phyloP scores from a whole-genome alignment of 1,140 invertebrate genomes.

The Gryllus bimaculatus region DNA sequence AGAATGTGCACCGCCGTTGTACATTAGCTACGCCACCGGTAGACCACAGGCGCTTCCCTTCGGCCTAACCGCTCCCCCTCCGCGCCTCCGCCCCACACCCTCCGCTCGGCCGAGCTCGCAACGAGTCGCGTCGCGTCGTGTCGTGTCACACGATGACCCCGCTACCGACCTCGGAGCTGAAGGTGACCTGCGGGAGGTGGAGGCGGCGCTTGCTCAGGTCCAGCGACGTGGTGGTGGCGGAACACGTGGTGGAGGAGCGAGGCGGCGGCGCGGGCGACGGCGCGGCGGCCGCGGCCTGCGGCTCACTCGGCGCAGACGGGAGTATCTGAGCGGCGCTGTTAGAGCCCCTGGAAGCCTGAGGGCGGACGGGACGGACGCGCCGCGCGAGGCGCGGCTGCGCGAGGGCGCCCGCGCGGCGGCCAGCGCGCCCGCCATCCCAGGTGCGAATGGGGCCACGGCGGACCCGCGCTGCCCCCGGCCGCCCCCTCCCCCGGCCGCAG shows the following conservation, averaged over 20 bases:
- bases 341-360: conserved; percentile 28
- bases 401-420: conserved; percentile 39
- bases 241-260: conserved; percentile 24
- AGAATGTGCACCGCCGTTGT: too few species aligned
- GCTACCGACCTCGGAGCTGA: conserved; percentile 74
- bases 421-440: conserved; percentile 34
- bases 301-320: too few species aligned
- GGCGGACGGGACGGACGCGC: too few species aligned
- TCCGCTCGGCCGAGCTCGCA: too few species aligned
- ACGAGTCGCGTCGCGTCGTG: not conserved
- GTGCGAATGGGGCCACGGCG: conserved; percentile 29
- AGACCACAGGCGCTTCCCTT: too few species aligned
- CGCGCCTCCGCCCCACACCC: too few species aligned
- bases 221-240: conserved; percentile 36
- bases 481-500: conserved; percentile 29
- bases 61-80: not conserved
- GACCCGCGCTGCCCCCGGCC: conserved; percentile 28
- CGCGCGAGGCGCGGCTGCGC: conserved; percentile 33
- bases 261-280: conserved; percentile 35
- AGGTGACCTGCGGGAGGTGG: conserved; percentile 68
- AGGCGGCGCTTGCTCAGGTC: conserved; percentile 48
- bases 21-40: too few species aligned
- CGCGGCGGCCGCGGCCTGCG: too few species aligned
- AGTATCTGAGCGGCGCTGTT: too few species aligned
- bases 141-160: conserved; percentile 38